A percentile compares a stretch with the other conserved stretches of the same genome.
Evolutionary conservation across 2,888 invertebrate genomes (phyloP).

Genomic region (Biston betularia): DNA sequence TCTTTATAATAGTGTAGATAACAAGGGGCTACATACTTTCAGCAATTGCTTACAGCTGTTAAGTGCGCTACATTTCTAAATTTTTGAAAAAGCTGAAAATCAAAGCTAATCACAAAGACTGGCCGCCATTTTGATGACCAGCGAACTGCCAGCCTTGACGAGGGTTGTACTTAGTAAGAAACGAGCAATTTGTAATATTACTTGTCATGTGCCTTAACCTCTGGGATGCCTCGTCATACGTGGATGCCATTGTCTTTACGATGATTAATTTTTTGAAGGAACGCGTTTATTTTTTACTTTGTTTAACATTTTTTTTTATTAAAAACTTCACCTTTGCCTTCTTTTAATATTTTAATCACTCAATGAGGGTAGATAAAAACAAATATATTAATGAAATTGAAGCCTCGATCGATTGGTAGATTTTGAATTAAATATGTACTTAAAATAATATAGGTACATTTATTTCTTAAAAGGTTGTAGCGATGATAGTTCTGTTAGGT

Average conservation of each 20-base stretch:
- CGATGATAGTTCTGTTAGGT: no score
- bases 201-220: constrained; percentile 30
- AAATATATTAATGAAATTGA: no score
- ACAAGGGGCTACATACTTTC: no score
- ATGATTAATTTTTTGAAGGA: constrained; percentile 20
- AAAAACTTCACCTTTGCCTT: no score
- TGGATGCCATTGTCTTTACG: constrained; percentile 20
- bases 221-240: constrained; percentile 13
- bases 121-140: constrained; percentile 33
- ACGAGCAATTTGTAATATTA: constrained; percentile 30
- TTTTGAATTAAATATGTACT: no score
- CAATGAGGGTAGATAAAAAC: no score
- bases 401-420: no score
- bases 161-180: constrained; percentile 30
- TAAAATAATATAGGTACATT: no score
- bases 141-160: constrained; percentile 30
- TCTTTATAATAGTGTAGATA: no score
- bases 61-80: neutral
- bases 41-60: neutral
- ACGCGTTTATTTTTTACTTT: neutral
- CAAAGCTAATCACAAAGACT: constrained; percentile 18
- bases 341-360: no score
- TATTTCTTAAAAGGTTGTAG: no score
- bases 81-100: constrained; percentile 11
- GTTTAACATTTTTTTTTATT: no score